These are phyloP conservation scores for Oreohelix idahoensis DNA, from an alignment of 1,140 invertebrate species.

Conservation along the genomic window DNA sequence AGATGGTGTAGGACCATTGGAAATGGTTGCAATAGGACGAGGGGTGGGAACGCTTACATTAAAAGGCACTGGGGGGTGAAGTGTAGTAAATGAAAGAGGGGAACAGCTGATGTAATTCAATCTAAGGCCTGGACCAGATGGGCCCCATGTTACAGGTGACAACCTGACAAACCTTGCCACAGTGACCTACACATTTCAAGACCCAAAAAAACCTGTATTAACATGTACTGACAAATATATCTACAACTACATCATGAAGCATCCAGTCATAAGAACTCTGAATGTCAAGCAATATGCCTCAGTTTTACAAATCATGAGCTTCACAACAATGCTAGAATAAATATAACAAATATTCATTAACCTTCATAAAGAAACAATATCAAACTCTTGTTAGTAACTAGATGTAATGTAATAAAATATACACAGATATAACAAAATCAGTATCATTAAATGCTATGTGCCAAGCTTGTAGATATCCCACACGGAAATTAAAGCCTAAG, in stretches of 20 bases:
- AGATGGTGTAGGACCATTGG: conserved; percentile 6
- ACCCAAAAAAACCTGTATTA: not conserved
- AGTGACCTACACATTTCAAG: not conserved
- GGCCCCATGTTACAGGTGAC: conserved; percentile 40
- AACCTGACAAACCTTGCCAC: conserved; percentile 51
- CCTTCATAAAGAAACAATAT: too few species aligned
- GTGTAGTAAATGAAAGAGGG: not conserved
- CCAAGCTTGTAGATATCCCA: too few species aligned
- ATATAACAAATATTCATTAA: too few species aligned
- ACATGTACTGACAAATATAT: not conserved
- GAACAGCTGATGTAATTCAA: conserved; percentile 53
- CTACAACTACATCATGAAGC: not conserved
- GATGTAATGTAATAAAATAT: too few species aligned
- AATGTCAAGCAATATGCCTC: too few species aligned
- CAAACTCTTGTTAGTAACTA: too few species aligned
- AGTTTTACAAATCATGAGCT: too few species aligned
- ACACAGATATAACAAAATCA: too few species aligned
- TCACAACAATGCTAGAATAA: too few species aligned
- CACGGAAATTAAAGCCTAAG: too few species aligned
- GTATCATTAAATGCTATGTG: too few species aligned
- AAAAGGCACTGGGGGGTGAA: not conserved
- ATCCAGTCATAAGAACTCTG: too few species aligned
- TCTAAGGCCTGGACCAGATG: conserved; percentile 48
- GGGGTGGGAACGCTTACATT: not conserved
- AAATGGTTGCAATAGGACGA: not conserved